Percentiles rank a stretch among this genome's conserved stretches.
Evolutionary conservation across 2,888 invertebrate species (phyloP).

Genomic region (Polietes domitor): DNA sequence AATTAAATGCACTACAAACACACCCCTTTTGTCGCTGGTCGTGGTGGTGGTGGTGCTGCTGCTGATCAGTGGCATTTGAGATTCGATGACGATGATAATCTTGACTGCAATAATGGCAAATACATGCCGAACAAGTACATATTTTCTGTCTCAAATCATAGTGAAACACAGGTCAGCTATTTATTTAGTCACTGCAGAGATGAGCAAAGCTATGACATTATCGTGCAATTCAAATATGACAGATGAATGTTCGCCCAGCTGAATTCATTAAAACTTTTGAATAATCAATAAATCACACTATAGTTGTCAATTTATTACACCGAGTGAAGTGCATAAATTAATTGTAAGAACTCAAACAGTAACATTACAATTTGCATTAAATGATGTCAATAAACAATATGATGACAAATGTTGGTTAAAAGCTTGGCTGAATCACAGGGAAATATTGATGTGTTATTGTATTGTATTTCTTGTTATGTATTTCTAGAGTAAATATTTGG

Average conservation of each 20-base stretch:
- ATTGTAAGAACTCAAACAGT: conserved; percentile 10
- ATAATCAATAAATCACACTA: conserved; percentile 11
- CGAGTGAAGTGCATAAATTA: not conserved
- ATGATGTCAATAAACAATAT: no score
- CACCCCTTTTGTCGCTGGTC: conserved; percentile 43
- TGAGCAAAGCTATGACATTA: conserved; percentile 13
- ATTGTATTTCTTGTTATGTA: no score
- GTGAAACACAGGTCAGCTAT: not conserved
- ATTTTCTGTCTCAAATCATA: not conserved
- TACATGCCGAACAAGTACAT: not conserved
- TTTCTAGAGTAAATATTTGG: no score
- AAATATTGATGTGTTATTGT: no score
- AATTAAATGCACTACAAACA: conserved; percentile 40
- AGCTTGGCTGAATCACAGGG: no score
- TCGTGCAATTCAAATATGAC: not conserved
- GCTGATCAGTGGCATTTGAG: conserved; percentile 37
- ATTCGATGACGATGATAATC: conserved; percentile 42
- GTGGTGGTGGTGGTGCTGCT: not conserved
- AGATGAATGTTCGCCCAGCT: not conserved
- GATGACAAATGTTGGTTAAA: not conserved
- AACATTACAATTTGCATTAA: not conserved
- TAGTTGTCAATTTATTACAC: not conserved
- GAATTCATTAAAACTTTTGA: conserved; percentile 16
- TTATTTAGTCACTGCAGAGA: not conserved
- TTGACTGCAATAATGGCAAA: conserved; percentile 50